phyloP scores from a whole-genome alignment of 2,888 invertebrate species.

The Xestia c-nigrum region DNA sequence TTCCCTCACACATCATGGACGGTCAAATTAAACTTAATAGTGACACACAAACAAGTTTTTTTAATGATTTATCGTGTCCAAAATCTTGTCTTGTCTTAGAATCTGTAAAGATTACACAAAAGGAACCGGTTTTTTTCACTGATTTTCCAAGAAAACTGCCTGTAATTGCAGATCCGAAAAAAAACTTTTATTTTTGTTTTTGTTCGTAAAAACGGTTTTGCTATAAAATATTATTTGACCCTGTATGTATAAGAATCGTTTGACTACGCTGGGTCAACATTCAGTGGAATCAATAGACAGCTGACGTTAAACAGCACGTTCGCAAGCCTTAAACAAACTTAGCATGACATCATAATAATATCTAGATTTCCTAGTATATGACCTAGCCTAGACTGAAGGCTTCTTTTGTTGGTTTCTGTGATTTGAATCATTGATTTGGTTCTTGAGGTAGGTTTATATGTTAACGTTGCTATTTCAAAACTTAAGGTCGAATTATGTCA shows the following conservation, averaged over 20 bases:
- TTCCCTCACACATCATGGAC: background rate
- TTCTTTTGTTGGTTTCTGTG: constrained; percentile 3
- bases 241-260: background rate
- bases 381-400: constrained; percentile 13
- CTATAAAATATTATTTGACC: background rate
- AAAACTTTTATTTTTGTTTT: background rate
- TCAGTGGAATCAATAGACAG: constrained; percentile 30
- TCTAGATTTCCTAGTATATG: constrained; percentile 29
- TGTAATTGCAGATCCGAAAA: background rate
- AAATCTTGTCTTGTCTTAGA: too few relatives aligned
- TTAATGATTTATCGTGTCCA: background rate
- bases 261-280: background rate
- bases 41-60: background rate
- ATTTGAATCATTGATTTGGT: constrained; percentile 29
- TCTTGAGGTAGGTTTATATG: background rate
- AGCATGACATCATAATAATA: constrained; percentile 24
- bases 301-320: constrained; percentile 1
- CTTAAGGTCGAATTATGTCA: background rate
- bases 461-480: background rate
- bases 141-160: too few relatives aligned
- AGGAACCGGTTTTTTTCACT: too few relatives aligned
- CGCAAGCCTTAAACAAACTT: constrained; percentile 26
- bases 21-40: background rate
- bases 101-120: too few relatives aligned
- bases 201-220: background rate